Percentiles rank a stretch among this genome's conserved stretches.
Conservation (phyloP, 2,797 vertebrate species). For the Sebastes wilsoni region DNA sequence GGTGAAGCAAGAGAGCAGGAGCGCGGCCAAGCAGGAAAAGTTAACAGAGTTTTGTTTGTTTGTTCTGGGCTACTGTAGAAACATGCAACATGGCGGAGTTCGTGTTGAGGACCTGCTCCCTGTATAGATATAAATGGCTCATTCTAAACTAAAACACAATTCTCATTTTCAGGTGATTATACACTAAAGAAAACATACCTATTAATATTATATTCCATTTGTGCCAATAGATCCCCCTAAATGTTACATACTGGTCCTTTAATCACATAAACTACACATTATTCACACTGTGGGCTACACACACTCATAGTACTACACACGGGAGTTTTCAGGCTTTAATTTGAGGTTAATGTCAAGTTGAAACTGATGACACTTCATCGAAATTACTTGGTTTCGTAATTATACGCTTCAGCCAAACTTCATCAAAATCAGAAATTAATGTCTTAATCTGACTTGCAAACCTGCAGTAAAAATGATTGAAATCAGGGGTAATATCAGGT, state of each 20-base stretch:
- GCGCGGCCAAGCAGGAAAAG: no score
- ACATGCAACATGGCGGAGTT: no score
- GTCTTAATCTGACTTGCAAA: background rate
- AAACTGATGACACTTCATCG: conserved; percentile 3
- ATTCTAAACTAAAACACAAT: no score
- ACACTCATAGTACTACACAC: background rate
- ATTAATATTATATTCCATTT: no score
- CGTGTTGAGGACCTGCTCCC: no score
- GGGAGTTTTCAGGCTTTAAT: background rate
- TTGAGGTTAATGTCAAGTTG: conserved; percentile 4
- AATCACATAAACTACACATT: background rate
- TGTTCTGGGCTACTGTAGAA: no score
- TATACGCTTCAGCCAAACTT: conserved; percentile 3
- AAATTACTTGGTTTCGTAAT: background rate
- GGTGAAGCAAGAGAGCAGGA: no score
- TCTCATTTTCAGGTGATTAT: no score
- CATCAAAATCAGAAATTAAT: background rate
- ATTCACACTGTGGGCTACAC: background rate
- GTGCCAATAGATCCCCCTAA: no score
- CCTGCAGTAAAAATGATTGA: background rate
- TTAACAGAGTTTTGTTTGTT: no score
- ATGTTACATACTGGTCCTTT: background rate
- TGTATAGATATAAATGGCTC: no score
- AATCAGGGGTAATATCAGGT: background rate
- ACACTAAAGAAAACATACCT: no score